phyloP scores from a whole-genome alignment of 2,797 vertebrate species.

The Sebastes steindachneri region DNA sequence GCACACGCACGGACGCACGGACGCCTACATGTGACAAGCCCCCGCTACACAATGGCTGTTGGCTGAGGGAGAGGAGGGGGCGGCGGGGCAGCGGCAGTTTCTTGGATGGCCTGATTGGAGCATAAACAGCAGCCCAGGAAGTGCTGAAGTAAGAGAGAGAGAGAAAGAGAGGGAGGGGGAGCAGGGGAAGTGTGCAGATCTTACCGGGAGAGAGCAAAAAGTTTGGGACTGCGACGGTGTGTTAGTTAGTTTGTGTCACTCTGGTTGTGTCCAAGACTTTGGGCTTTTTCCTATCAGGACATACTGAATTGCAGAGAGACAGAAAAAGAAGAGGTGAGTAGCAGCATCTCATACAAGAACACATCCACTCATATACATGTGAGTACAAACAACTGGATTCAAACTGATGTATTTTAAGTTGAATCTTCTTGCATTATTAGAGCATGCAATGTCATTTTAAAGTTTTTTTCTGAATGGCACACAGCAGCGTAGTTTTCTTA shows the following conservation, averaged over 20 bases:
- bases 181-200: slow-evolving; percentile 53
- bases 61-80: slow-evolving; percentile 41
- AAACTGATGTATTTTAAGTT: background rate
- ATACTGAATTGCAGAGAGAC: slow-evolving; percentile 10
- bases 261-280: slow-evolving; percentile 16
- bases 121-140: slow-evolving; percentile 81
- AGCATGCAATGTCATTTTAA: slow-evolving; percentile 18
- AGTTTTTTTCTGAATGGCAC: slow-evolving; percentile 5
- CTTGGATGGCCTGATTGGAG: slow-evolving; percentile 78
- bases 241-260: slow-evolving; percentile 50
- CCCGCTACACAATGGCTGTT: slow-evolving; percentile 69
- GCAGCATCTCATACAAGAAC: slow-evolving; percentile 20
- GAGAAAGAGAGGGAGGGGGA: slow-evolving; percentile 31
- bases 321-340: slow-evolving; percentile 63
- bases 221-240: slow-evolving; percentile 57
- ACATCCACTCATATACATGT: background rate
- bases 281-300: slow-evolving; percentile 36
- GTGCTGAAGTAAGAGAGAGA: slow-evolving; percentile 70
- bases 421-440: background rate
- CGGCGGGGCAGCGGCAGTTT: slow-evolving; percentile 54
- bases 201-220: slow-evolving; percentile 69
- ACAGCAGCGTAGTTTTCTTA: slow-evolving; percentile 2
- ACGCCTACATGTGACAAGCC: slow-evolving; percentile 66
- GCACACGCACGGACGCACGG: slow-evolving; percentile 8
- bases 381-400: background rate